Base-by-base conservation (phyloP, 2,113 vertebrate genomes). In the Crotalus helleri region DNA sequence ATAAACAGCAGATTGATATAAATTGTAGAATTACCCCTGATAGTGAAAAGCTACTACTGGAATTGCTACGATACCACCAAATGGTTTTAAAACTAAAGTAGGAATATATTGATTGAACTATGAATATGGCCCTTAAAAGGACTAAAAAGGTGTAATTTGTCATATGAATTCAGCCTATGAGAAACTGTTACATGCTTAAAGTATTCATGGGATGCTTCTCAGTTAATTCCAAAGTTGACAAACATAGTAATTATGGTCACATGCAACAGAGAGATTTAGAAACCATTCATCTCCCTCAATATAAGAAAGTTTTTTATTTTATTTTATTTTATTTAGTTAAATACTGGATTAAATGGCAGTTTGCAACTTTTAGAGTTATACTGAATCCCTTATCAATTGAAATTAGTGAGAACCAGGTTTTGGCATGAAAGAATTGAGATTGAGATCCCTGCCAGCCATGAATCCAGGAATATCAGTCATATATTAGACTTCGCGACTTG, bases 31-130 rank as follows among this genome's bases (percentile, higher is more conserved):
- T 96, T 97, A 96, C 94, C 94, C 3, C 95, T 58, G 55, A 95
- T 96, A 96, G 95, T 97, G 96, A 97, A 96, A 96, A 96, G 94
- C 95, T 96, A 97, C 95, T 96, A 95, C 94, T 92, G 95, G 92
- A 0, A 26, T 89, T 0, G 93, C 95, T 93, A 90, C 94, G 85
- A 93, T 94, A 95, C 89, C 91, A 81, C 96, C 95, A 95, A 97
- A 96, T 95, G 96, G 94, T 97, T 97, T 97, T 96, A 97, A 96
- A 96, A 94, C 69, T 95, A 93, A 94, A 95, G 92, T 96, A 94
- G 92, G 96, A 95, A 93, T 93, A 1, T 94, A 97, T 96, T 0
- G 95, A 97, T 96, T 94, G 91, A 92, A 88, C 96, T 0, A 44
- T 95, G 95, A 92, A 95, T 92, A 88, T 0, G 4, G 94, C 93